Conservation (phyloP, 2,113 vertebrate genomes). For the Actenoides lindsayi region DNA sequence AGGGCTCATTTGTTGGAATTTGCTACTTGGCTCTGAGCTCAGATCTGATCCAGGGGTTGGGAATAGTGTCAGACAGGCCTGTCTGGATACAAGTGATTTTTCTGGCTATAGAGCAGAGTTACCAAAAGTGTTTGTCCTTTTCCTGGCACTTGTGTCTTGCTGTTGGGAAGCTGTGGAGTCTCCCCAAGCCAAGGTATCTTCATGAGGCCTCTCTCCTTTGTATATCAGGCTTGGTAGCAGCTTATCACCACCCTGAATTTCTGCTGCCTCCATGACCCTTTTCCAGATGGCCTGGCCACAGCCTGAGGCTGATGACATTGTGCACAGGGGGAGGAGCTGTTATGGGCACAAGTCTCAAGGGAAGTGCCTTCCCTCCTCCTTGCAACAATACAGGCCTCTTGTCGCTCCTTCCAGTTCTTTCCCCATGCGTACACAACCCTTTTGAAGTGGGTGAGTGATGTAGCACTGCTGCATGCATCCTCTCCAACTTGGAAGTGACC, state of each 20-base stretch:
- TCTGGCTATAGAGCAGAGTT: not conserved
- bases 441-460: accelerated
- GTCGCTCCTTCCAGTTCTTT: not conserved
- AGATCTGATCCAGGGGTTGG: not conserved
- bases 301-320: not conserved
- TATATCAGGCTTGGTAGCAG: not conserved
- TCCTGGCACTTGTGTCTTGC: not conserved
- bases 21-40: not conserved
- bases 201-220: not conserved
- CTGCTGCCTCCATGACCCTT: not conserved
- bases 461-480: not conserved
- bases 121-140: not conserved
- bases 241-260: not conserved
- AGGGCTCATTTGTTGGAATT: not conserved
- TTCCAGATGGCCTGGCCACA: not conserved
- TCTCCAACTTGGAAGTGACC: not conserved
- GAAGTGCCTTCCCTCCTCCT: not conserved
- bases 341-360: not conserved
- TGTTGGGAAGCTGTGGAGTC: not conserved
- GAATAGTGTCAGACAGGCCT: not conserved
- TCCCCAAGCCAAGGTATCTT: not conserved
- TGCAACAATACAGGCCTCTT: not conserved
- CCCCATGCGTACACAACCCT: not conserved
- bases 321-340: not conserved
- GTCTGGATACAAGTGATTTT: not conserved